Base-by-base conservation (phyloP, 1,140 invertebrate genomes). In the Ostrea edulis region DNA sequence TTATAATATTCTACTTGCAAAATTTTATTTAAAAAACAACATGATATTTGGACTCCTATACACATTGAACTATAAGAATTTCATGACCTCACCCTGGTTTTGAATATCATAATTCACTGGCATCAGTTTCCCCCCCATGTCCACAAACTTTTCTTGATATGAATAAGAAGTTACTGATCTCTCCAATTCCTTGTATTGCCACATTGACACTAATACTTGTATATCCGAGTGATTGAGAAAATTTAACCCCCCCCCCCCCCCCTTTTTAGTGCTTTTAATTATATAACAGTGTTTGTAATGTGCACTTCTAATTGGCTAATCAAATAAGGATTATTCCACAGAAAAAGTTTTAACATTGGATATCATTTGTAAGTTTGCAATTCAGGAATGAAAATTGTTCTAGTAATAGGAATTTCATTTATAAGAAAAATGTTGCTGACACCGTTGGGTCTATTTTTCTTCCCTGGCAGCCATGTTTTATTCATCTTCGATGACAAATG, bases 401-500 rank as follows among this genome's bases (percentile, higher is more conserved):
- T 2, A 44, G 5, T 44, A 44, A 44, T 44, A 5, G 35, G 35
- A 44, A 44, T 44, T 44, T 29, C 9, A 77, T 77, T 77, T 62
- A 20, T 62, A 62, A 62, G 14, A 7, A 62, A 62, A 62, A 17
- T 62, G 0, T 62, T 20, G 20, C 3, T 77, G 68, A 14, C 68
- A 77, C 25, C 12, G 22, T 29, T 77, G 25, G 68, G 68, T 71
- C 22, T 71, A 25, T 77, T 77, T 77, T 77, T 77, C 68, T 77
- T 77, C 68, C 68, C 68, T 77, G 68, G 68, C 68, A 77, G 68
- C 68, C 25, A 35, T 77, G 68, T 77, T 29, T 77, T 77, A 77
- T 77, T 29, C 68, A 11, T 77, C 68, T 77, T 22, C 87, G 22
- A 51, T 88, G 25, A 44, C 53, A 51, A 88, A 88, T 65, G 84